phyloP scores from a whole-genome alignment of 2,888 invertebrate species.

The Torymus auratus region DNA sequence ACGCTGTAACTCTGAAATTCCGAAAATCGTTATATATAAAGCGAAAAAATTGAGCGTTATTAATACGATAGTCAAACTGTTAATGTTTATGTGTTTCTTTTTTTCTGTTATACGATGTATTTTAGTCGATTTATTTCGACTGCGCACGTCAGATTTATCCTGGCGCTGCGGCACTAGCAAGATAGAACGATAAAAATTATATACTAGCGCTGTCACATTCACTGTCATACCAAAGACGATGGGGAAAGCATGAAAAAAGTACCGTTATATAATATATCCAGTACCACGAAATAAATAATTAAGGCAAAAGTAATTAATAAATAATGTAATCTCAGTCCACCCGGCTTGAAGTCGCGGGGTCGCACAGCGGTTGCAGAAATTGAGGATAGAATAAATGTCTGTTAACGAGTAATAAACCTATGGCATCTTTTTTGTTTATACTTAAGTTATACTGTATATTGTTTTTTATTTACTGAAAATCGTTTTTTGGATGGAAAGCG shows the following conservation, averaged over 20 bases:
- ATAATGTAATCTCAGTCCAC: constrained; percentile 48
- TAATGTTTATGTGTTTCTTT: constrained; percentile 52
- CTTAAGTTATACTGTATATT: constrained; percentile 26
- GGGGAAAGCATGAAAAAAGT: constrained; percentile 42
- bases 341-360: constrained; percentile 52
- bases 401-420: constrained; percentile 43
- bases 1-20: constrained; percentile 47
- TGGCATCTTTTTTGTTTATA: constrained; percentile 40
- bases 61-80: constrained; percentile 50
- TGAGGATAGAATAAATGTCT: constrained; percentile 51
- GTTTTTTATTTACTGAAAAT: constrained; percentile 24
- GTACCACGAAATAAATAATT: constrained; percentile 39
- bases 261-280: constrained; percentile 34
- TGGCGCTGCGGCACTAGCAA: constrained; percentile 9
- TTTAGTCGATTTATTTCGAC: constrained; percentile 37
- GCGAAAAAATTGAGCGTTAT: constrained; percentile 45
- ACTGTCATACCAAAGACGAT: constrained; percentile 54
- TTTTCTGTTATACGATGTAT: constrained; percentile 50
- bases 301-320: constrained; percentile 29
- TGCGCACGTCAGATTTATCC: constrained; percentile 52
- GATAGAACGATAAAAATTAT: constrained; percentile 20
- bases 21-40: constrained; percentile 34
- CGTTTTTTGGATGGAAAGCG: constrained; percentile 25
- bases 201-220: constrained; percentile 36
- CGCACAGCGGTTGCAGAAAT: constrained; percentile 46